phyloP scores from a whole-genome alignment of 1,140 invertebrate species.

The Pteromalus puparum region DNA sequence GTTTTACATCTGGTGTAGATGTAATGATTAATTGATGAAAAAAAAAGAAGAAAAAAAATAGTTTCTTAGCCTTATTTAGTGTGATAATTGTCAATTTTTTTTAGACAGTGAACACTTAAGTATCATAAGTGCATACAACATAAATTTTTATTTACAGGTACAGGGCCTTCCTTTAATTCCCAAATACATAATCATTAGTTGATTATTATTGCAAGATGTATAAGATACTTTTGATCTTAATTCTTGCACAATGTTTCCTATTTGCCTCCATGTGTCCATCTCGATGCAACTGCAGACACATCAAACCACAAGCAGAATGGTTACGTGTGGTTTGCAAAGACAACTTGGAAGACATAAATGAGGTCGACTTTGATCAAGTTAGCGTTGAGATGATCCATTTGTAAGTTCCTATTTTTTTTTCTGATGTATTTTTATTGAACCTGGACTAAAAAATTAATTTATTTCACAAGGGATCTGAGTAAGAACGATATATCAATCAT shows the following conservation, averaged over 20 bases:
- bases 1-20: too few relatives aligned
- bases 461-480: conserved; percentile 81
- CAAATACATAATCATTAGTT: neutral
- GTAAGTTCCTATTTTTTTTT: conserved; percentile 59
- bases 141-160: conserved; percentile 50
- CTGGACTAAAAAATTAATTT: conserved; percentile 22
- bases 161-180: conserved; percentile 31
- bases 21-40: too few relatives aligned
- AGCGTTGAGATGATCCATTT: conserved; percentile 69
- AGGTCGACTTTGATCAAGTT: conserved; percentile 66
- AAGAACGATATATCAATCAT: conserved; percentile 86
- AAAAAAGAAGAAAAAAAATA: too few relatives aligned
- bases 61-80: too few relatives aligned
- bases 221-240: conserved; percentile 59
- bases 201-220: conserved; percentile 41
- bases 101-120: too few relatives aligned
- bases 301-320: conserved; percentile 70
- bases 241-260: conserved; percentile 62
- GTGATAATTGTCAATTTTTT: too few relatives aligned
- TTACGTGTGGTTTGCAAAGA: conserved; percentile 68
- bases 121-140: too few relatives aligned
- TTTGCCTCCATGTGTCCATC: conserved; percentile 61
- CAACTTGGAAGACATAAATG: conserved; percentile 65
- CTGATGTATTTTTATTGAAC: conserved; percentile 30
- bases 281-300: conserved; percentile 66